phyloP scores from a whole-genome alignment of 1,140 invertebrate species.

The Saccostrea glomerata region DNA sequence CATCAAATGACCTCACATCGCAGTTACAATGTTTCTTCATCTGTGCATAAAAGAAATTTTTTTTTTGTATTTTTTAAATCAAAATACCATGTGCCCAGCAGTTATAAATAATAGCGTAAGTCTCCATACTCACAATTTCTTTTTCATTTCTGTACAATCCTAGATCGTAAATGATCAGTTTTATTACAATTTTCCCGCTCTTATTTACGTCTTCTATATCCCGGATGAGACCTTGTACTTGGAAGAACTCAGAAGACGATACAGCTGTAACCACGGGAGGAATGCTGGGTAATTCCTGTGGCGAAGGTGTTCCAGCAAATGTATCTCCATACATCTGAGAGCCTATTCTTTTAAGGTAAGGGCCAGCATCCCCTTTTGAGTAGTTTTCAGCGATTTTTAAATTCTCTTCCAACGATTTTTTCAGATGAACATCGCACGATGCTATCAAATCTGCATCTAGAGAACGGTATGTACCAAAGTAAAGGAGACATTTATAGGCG shows the following conservation, averaged over 20 bases:
- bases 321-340: slow-evolving; percentile 56
- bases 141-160: slow-evolving; percentile 64
- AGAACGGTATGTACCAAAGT: slow-evolving; percentile 50
- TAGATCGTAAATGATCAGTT: slow-evolving; percentile 68
- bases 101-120: too few relatives aligned
- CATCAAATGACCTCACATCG: slow-evolving; percentile 66
- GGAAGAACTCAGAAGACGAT: slow-evolving; percentile 57
- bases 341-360: slow-evolving; percentile 68
- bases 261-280: slow-evolving; percentile 70
- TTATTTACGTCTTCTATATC: slow-evolving; percentile 51
- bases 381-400: slow-evolving; percentile 64
- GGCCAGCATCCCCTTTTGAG: slow-evolving; percentile 64
- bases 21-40: slow-evolving; percentile 67
- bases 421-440: slow-evolving; percentile 60
- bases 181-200: slow-evolving; percentile 43
- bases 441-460: slow-evolving; percentile 54
- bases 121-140: slow-evolving; percentile 60
- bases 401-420: slow-evolving; percentile 55
- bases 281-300: slow-evolving; percentile 55
- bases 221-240: slow-evolving; percentile 31
- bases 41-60: slow-evolving; percentile 54
- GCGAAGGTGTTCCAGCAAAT: slow-evolving; percentile 57
- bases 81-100: background rate
- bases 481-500: slow-evolving; percentile 53
- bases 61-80: too few relatives aligned